Evolutionary conservation across 2,797 vertebrate species (phyloP), one percentile per base, ranked within the genome.

Genomic region (Melanotaenia maccullochi): DNA sequence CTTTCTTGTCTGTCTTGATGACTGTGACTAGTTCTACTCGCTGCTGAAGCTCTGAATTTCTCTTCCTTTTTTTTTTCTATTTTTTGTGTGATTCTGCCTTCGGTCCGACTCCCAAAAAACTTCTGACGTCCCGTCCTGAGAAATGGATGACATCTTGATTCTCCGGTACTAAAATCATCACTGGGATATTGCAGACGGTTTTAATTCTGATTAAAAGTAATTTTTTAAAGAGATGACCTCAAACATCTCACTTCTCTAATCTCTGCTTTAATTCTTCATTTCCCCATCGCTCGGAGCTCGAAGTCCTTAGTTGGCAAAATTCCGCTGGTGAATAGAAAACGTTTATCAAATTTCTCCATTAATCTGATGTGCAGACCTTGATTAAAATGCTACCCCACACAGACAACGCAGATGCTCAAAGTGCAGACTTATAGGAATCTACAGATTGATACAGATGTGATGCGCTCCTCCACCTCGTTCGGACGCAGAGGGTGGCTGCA

Each of bases 331-430:
- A 91, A 90, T 85, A 75, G 78, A 76, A 85, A 83, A 82, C 87
- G 87, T 93, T 93, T 87, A 91, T 93, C 91, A 93, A 85, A 90
- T 89, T 91, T 84, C 88, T 91, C 92, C 93, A 92, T 93, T 90
- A 93, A 91, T 92, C 86, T 90, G 92, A 93, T 88, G 88, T 51
- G 82, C 71, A 6, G 75, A 69, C 73, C 76, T 71, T 90, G 91
- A 93, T 92, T 92, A 92, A 92, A 92, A 82, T 59, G 79, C 81
- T 64, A 62, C 88, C 84, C 80, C 87, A 86, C 87, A 85, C 90
- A 82, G 83, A 76, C 85, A 65, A 70, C 75, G 82, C 87, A 89
- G 87, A 85, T 89, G 90, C 89, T 85, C 83, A 68, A 52, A 82
- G 70, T 79, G 90, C 88, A 78, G 82, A 79, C 73, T 75, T 83